Evolutionary conservation across 2,888 invertebrate species (phyloP).

Genomic region (Dryococelus australis): DNA sequence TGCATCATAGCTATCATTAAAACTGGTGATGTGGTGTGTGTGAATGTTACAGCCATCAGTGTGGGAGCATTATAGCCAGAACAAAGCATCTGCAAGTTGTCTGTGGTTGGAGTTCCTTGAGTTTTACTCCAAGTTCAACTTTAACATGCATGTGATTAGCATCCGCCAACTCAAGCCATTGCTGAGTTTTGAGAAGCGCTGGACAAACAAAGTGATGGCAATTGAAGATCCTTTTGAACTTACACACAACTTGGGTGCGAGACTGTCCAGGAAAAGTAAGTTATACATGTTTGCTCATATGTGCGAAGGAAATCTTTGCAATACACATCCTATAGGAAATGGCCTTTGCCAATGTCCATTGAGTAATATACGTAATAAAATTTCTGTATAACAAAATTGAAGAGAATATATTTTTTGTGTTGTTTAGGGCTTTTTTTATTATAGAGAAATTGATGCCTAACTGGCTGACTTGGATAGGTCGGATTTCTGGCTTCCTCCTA

Average conservation of each 20-base stretch:
- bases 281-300: constrained; percentile 35
- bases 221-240: constrained; percentile 70
- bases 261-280: constrained; percentile 63
- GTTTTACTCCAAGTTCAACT: constrained; percentile 64
- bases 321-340: too few relatives aligned
- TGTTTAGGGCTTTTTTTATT: too few relatives aligned
- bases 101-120: constrained; percentile 63
- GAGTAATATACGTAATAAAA: too few relatives aligned
- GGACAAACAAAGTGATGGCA: constrained; percentile 63
- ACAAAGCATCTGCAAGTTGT: constrained; percentile 58
- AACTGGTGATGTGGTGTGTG: constrained; percentile 19
- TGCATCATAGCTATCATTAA: too few relatives aligned
- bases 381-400: too few relatives aligned
- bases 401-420: too few relatives aligned
- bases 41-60: constrained; percentile 48
- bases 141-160: constrained; percentile 60
- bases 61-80: constrained; percentile 59
- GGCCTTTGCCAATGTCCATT: too few relatives aligned
- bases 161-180: constrained; percentile 59
- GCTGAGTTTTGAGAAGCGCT: constrained; percentile 63
- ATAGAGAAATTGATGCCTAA: too few relatives aligned
- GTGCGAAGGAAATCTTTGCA: too few relatives aligned
- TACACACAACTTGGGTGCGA: constrained; percentile 65
- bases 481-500: too few relatives aligned
- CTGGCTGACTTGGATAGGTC: too few relatives aligned